A percentile compares a stretch with the other conserved stretches of the same genome.
Evolutionary conservation across 2,888 invertebrate genomes (phyloP).

Genomic region (Amblyjoppa fuscipennis): DNA sequence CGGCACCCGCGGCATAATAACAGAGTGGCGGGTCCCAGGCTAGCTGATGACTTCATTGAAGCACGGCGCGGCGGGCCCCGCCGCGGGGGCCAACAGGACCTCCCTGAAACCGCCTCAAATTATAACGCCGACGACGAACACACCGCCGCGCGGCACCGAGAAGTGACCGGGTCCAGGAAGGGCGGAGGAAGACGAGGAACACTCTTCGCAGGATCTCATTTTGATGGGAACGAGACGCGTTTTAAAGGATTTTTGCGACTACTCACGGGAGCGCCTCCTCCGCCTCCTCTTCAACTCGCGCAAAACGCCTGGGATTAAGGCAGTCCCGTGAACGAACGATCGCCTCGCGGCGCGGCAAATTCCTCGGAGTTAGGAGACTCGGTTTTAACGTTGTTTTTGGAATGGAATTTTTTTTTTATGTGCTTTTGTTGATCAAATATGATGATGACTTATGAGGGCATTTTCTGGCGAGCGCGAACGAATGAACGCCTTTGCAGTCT

Average conservation of each 20-base stretch:
- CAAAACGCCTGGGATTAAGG: not conserved
- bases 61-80: slow-evolving; percentile 70
- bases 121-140: slow-evolving; percentile 81
- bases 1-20: slow-evolving; percentile 85
- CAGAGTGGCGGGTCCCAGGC: slow-evolving; percentile 81
- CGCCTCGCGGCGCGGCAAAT: not conserved
- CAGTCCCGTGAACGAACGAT: not conserved
- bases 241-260: slow-evolving; percentile 69
- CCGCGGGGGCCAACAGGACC: slow-evolving; percentile 80
- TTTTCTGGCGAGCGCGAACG: no score
- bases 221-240: slow-evolving; percentile 80
- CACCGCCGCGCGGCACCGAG: slow-evolving; percentile 59
- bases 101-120: slow-evolving; percentile 85
- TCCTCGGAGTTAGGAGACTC: not conserved
- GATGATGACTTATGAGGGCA: no score
- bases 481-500: no score
- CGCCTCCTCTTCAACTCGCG: not conserved
- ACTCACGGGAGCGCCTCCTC: slow-evolving; percentile 34
- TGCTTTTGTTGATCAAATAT: no score
- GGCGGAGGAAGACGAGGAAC: slow-evolving; percentile 29
- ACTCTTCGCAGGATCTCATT: slow-evolving; percentile 74
- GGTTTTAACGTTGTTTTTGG: not conserved
- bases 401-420: no score
- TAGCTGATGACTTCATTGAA: slow-evolving; percentile 86
- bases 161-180: slow-evolving; percentile 59